Base-by-base conservation (phyloP, 2,797 vertebrate species). In the Streptopelia turtur region DNA sequence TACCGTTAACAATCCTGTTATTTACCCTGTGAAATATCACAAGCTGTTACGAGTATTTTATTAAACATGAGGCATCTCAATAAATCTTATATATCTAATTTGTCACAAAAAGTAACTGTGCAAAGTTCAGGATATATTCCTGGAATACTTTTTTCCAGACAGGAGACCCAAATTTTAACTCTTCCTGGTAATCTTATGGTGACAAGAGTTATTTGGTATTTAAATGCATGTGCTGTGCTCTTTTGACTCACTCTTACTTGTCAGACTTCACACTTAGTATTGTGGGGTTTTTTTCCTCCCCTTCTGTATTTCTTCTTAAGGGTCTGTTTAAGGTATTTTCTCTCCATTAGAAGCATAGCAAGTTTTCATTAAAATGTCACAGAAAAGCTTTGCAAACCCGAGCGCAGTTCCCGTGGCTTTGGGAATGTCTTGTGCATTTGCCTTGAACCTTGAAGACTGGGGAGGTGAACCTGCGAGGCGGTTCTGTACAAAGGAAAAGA, bases 1-100 rank as follows among this genome's bases (percentile, higher is more conserved):
- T 64, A 65, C 41, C 22, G 63, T 72, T 92, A 94, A 74, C 70
- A 92, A 64, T 75, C 57, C 87, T 79, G 68, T 60, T 91, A 87
- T 94, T 97, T 96, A 84, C 93, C 88, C 80, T 53, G 47, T 89
- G 94, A 95, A 91, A 94, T 80, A 96, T 84, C 88, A 59, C 78
- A 78, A 79, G 74, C 77, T 39, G 68, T 90, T 95, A 92, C 28
- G 83, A 89, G 68, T 23, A 78, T 96, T 96, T 95, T 92, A 95
- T 95, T 90, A 93, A 95, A 97, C 91, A 94, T 68, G 75, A 95
- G 71, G 71, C 86, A 87, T 82, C 91, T 89, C 88, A 69, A 82
- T 94, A 94, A 95, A 95, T 94, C 86, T 94, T 86, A 21, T 89
- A 65, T 78, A 74, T 86, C 56, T 74, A 84, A 95, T 94, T 93